Evolutionary conservation across 1,140 invertebrate species (phyloP).

Genomic region (Zaprionus camerounensis): DNA sequence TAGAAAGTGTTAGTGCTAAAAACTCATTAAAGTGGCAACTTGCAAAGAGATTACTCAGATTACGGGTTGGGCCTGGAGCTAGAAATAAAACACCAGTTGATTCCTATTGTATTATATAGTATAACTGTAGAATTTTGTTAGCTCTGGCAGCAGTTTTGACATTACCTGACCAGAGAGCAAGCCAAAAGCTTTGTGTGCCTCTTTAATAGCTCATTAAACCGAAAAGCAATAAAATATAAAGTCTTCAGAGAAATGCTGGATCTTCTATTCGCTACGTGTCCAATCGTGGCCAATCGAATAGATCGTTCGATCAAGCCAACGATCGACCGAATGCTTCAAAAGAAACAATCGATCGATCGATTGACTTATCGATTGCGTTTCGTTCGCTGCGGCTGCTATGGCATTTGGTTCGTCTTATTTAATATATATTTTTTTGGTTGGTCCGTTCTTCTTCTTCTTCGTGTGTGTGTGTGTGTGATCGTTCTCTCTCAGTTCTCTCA

Average conservation of each 20-base stretch:
- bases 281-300: slow-evolving; percentile 4
- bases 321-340: neutral
- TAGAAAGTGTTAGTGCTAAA: neutral
- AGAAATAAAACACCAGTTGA: slow-evolving; percentile 28
- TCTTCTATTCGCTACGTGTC: neutral
- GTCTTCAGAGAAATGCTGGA: slow-evolving; percentile 63
- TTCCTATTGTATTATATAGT: slow-evolving; percentile 34
- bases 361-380: slow-evolving; percentile 7
- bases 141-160: slow-evolving; percentile 22
- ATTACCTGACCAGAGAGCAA: slow-evolving; percentile 29
- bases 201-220: slow-evolving; percentile 31
- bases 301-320: neutral
- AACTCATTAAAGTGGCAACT: slow-evolving; percentile 37
- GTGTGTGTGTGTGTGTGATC: neutral
- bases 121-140: slow-evolving; percentile 53
- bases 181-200: slow-evolving; percentile 46
- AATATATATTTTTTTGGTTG: neutral
- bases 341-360: neutral
- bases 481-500: neutral
- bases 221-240: slow-evolving; percentile 41
- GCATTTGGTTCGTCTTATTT: neutral
- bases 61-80: neutral
- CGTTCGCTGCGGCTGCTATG: neutral
- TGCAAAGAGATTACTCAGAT: neutral
- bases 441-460: neutral